phyloP scores from a whole-genome alignment of 2,113 vertebrate genomes.

The Sinocyclocheilus rhinocerous region DNA sequence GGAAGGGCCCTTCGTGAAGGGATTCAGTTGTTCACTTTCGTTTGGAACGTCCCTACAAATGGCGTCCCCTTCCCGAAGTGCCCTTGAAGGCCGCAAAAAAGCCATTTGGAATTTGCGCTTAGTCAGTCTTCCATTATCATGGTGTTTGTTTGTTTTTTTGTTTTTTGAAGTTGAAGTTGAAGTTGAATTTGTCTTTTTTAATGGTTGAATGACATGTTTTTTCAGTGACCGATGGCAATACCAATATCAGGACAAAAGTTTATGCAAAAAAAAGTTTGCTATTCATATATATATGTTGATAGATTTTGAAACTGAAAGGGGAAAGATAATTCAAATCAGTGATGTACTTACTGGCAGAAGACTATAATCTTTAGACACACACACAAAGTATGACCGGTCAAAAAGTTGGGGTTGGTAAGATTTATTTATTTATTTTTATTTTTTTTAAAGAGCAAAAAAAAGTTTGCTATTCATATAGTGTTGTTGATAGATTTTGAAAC shows the following conservation, averaged over 20 bases:
- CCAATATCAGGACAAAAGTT: background rate
- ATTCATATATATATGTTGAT: background rate
- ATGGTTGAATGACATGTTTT: background rate
- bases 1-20: no score
- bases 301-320: background rate
- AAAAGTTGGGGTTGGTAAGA: no score
- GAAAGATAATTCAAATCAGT: background rate
- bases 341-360: background rate
- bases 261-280: background rate
- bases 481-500: background rate
- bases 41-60: no score
- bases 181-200: background rate
- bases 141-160: background rate
- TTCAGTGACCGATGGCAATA: background rate
- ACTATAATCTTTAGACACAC: background rate
- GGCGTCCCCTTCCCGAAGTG: no score
- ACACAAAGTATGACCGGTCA: no score
- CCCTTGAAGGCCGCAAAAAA: no score
- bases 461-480: background rate
- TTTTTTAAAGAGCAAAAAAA: no score
- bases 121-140: no score
- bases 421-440: no score
- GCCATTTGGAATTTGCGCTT: no score
- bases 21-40: no score
- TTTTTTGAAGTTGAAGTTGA: no score